Conservation (phyloP, 2,888 invertebrate species). For the Parapristionchus giblindavisi region DNA sequence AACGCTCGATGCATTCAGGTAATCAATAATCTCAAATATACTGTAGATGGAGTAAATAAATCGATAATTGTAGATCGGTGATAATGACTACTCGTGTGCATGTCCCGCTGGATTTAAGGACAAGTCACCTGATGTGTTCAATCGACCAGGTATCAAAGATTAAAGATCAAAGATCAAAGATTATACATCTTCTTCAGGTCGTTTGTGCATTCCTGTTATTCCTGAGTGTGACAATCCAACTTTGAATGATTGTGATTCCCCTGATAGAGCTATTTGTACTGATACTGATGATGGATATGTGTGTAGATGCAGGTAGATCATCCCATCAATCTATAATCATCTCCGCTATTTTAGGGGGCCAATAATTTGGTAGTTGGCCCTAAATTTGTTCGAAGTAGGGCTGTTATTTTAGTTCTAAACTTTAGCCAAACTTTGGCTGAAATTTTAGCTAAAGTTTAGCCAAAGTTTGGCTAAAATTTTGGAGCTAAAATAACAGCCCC, state of each 20-base stretch:
- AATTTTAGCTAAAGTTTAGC: too few relatives aligned
- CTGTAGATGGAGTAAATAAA: too few relatives aligned
- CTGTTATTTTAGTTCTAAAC: too few relatives aligned
- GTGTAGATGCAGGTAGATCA: slow-evolving; percentile 56
- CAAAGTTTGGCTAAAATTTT: too few relatives aligned
- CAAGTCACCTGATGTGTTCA: slow-evolving; percentile 52
- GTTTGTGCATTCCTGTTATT: slow-evolving; percentile 59
- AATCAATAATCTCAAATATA: slow-evolving; percentile 27
- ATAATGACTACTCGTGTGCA: slow-evolving; percentile 65
- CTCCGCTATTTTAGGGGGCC: too few relatives aligned
- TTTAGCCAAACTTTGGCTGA: too few relatives aligned
- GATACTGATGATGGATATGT: slow-evolving; percentile 67
- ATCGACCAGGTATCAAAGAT: slow-evolving; percentile 36
- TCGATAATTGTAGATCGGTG: slow-evolving; percentile 46
- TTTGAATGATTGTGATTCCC: slow-evolving; percentile 65
- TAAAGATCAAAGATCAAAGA: too few relatives aligned
- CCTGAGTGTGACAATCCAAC: slow-evolving; percentile 66
- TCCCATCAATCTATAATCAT: not conserved
- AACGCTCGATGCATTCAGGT: slow-evolving; percentile 66
- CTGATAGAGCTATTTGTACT: slow-evolving; percentile 64
- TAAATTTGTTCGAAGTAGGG: too few relatives aligned
- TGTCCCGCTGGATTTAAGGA: slow-evolving; percentile 63
- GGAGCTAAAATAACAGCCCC: too few relatives aligned
- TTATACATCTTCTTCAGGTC: too few relatives aligned
- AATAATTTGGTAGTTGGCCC: too few relatives aligned